Percentiles rank a stretch among this genome's conserved stretches.
Evolutionary conservation across 2,888 invertebrate genomes (phyloP).

Genomic region (Microctonus aethiopoides): DNA sequence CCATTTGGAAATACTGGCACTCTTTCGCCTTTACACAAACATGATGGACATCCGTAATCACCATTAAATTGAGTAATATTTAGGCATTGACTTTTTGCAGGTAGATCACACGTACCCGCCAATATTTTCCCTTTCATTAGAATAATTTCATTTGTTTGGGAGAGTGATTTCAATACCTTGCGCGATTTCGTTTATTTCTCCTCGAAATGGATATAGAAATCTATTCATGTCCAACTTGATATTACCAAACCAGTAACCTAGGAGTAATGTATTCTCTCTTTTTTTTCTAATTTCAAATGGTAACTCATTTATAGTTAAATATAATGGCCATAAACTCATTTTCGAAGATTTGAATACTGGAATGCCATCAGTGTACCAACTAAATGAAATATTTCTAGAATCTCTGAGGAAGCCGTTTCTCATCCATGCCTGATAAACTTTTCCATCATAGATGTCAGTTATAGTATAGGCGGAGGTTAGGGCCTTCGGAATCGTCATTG

Average conservation of each 20-base stretch:
- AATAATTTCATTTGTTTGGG: background rate
- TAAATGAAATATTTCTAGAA: slow-evolving; percentile 37
- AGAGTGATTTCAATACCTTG: background rate
- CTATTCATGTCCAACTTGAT: slow-evolving; percentile 36
- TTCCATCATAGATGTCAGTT: slow-evolving; percentile 27
- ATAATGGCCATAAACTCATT: slow-evolving; percentile 39
- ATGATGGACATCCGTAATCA: slow-evolving; percentile 31
- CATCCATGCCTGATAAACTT: slow-evolving; percentile 4
- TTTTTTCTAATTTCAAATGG: slow-evolving; percentile 36
- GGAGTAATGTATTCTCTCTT: slow-evolving; percentile 42
- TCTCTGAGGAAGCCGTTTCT: slow-evolving; percentile 14
- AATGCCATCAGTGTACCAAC: slow-evolving; percentile 43
- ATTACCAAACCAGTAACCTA: slow-evolving; percentile 42
- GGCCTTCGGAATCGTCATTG: slow-evolving; percentile 8
- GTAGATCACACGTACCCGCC: slow-evolving; percentile 32
- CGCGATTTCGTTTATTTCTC: background rate
- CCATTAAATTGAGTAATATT: slow-evolving; percentile 32
- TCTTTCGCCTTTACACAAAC: slow-evolving; percentile 25
- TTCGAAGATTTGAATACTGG: slow-evolving; percentile 39
- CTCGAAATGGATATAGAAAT: slow-evolving; percentile 17
- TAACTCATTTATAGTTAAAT: slow-evolving; percentile 43
- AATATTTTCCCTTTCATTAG: slow-evolving; percentile 25
- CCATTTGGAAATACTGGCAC: slow-evolving; percentile 16
- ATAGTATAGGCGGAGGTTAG: background rate
- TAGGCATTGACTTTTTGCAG: slow-evolving; percentile 34